phyloP scores from a whole-genome alignment of 2,113 vertebrate species.

The Pelobates fuscus region DNA sequence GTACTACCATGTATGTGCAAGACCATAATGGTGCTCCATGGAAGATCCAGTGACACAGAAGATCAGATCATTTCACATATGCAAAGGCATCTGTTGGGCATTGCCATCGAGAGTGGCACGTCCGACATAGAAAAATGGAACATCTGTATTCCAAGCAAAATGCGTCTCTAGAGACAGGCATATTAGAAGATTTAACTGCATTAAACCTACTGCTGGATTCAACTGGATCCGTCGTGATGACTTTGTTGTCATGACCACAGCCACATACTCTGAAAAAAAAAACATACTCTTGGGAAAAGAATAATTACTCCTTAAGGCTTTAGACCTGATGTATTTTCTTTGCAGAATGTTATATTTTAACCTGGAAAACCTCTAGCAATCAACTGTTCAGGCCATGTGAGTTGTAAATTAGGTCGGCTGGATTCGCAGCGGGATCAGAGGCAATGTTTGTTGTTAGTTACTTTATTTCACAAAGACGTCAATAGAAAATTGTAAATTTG shows the following conservation, averaged over 20 bases:
- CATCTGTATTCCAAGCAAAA: neutral
- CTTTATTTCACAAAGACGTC: neutral
- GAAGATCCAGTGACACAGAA: too few relatives aligned
- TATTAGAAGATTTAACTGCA: neutral
- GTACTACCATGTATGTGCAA: too few relatives aligned
- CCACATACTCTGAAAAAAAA: neutral
- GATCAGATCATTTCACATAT: too few relatives aligned
- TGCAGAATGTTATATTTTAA: neutral
- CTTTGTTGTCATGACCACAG: conserved; percentile 26
- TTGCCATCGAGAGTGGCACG: too few relatives aligned
- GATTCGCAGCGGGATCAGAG: neutral
- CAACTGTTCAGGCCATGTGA: neutral
- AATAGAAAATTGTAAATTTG: too few relatives aligned
- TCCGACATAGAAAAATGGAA: too few relatives aligned
- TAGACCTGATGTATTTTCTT: neutral
- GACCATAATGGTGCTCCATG: too few relatives aligned
- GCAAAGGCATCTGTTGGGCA: too few relatives aligned
- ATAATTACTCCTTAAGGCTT: neutral
- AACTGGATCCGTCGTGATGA: neutral
- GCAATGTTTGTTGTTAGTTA: neutral
- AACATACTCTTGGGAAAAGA: neutral
- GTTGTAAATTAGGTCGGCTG: neutral
- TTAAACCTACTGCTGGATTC: neutral
- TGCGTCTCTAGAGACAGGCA: neutral
- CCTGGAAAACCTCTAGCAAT: neutral